phyloP scores from a whole-genome alignment of 2,797 vertebrate species.

The Gymnothorax reevesii region DNA sequence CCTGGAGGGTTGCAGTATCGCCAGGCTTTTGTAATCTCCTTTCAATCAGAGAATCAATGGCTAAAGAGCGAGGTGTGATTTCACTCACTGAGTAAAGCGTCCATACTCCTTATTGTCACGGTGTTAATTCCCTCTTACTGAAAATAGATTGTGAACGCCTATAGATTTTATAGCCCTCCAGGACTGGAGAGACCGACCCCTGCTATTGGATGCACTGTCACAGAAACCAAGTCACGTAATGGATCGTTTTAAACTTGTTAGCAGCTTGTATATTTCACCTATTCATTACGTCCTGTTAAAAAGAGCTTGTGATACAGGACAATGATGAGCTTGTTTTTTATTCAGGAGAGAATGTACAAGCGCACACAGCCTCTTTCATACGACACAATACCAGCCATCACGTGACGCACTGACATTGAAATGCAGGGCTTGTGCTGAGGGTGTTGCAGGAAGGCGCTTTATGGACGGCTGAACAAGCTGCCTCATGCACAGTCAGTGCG shows the following conservation, averaged over 20 bases:
- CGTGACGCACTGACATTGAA: neutral
- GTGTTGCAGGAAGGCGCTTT: neutral
- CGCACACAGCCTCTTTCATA: neutral
- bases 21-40: no score
- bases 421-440: neutral
- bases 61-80: no score
- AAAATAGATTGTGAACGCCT: no score
- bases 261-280: neutral
- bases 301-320: neutral
- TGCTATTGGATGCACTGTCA: neutral
- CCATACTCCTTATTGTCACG: no score
- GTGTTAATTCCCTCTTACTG: no score
- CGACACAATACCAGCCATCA: neutral
- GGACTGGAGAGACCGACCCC: no score
- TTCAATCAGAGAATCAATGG: no score
- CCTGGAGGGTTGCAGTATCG: no score
- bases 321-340: neutral
- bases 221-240: neutral
- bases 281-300: neutral
- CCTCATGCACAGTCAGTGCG: no score
- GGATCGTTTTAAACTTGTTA: neutral
- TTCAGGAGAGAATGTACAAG: neutral
- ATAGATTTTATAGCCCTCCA: no score
- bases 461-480: neutral
- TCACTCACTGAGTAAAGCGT: no score